These are phyloP conservation scores for Parauchenoglanis punctatus DNA, from an alignment of 2,797 vertebrate species.

Conservation along the genomic window DNA sequence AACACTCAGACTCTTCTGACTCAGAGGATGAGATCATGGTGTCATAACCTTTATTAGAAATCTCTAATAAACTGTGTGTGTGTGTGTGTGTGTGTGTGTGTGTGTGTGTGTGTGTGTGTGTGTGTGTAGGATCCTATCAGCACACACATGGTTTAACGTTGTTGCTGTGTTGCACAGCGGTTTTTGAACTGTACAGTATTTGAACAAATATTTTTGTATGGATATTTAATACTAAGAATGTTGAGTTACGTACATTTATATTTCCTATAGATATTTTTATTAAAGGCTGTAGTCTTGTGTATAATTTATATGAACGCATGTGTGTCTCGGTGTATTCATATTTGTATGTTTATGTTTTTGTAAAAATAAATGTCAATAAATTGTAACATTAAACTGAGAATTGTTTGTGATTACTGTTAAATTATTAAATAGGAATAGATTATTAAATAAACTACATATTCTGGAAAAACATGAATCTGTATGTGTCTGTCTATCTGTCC, in stretches of 20 bases:
- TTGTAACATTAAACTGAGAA: constrained; percentile 31
- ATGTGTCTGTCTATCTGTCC: not conserved
- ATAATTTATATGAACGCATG: constrained; percentile 97
- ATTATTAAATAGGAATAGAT: constrained; percentile 7
- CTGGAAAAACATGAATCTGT: not conserved
- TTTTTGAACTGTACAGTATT: constrained; percentile 88
- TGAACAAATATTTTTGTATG: constrained; percentile 92
- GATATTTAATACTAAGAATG: constrained; percentile 93
- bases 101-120: not conserved
- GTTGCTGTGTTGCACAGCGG: constrained; percentile 92
- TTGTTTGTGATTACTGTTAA: constrained; percentile 11
- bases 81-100: not conserved
- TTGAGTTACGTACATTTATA: constrained; percentile 74
- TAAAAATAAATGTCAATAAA: constrained; percentile 74
- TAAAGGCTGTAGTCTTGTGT: constrained; percentile 80
- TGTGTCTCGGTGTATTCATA: constrained; percentile 86
- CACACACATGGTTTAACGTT: not conserved
- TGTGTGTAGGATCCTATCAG: not conserved
- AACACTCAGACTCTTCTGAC: constrained; percentile 94
- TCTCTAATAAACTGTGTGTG: not conserved
- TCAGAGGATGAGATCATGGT: constrained; percentile 94
- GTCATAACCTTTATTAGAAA: constrained; percentile 73
- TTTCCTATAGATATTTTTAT: constrained; percentile 77
- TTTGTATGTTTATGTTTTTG: constrained; percentile 80
- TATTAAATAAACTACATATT: not conserved